phyloP scores from a whole-genome alignment of 2,113 vertebrate species.

The Pandion haliaetus region DNA sequence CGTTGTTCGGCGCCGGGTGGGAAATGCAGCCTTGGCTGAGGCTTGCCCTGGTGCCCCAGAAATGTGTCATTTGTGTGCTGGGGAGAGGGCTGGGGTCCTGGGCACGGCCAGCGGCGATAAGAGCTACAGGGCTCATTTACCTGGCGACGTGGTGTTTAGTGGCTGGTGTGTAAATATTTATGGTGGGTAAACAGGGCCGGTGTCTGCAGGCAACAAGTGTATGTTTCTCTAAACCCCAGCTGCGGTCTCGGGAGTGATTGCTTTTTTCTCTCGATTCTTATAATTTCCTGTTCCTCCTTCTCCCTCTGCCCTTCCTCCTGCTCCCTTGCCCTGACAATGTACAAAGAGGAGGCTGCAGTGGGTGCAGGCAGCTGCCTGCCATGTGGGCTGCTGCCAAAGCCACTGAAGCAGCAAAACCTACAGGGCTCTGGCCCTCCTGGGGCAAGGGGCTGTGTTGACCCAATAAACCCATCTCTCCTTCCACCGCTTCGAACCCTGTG shows the following conservation, averaged over 20 bases:
- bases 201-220: constrained; percentile 43
- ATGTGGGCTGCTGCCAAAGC: constrained; percentile 47
- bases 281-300: neutral
- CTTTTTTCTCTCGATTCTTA: neutral
- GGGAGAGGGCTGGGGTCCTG: neutral
- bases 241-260: neutral
- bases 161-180: neutral
- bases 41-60: neutral
- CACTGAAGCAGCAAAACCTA: constrained; percentile 46
- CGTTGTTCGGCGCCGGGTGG: neutral
- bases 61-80: accelerated
- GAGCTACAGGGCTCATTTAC: accelerated
- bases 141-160: neutral
- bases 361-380: constrained; percentile 54
- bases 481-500: neutral
- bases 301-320: neutral
- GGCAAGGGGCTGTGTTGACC: neutral
- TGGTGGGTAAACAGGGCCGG: neutral
- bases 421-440: neutral
- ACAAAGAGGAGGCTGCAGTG: constrained; percentile 49
- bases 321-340: constrained; percentile 39
- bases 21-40: neutral
- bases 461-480: neutral
- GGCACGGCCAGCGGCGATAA: neutral
- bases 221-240: neutral